phyloP scores from a whole-genome alignment of 2,113 vertebrate species.

The Capreolus pygargus region DNA sequence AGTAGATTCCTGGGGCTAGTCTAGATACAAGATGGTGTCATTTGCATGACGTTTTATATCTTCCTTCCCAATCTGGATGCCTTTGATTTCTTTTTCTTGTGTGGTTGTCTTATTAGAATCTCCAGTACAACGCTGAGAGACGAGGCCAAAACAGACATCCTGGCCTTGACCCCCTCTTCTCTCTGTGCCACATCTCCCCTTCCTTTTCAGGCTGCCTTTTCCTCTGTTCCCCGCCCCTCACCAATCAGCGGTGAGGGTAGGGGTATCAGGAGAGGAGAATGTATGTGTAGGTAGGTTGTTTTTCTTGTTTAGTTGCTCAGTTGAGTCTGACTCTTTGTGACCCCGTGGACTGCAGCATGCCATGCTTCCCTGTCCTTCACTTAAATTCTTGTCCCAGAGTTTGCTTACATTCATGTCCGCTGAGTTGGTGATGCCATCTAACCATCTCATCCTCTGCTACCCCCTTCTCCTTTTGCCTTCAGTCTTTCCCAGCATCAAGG shows the following conservation, averaged over 20 bases:
- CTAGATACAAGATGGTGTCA: neutral
- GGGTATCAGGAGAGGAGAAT: neutral
- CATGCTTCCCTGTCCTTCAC: neutral
- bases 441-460: neutral
- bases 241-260: neutral
- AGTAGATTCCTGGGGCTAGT: neutral
- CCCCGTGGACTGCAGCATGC: neutral
- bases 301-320: neutral
- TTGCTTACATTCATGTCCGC: neutral
- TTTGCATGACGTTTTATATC: neutral
- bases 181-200: neutral
- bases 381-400: neutral
- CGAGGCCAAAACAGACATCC: neutral
- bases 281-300: neutral
- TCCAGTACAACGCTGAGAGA: neutral
- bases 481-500: neutral
- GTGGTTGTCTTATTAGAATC: neutral
- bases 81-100: neutral
- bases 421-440: neutral
- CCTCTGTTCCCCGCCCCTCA: neutral
- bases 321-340: neutral
- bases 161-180: neutral
- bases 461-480: neutral
- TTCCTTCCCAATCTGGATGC: neutral
- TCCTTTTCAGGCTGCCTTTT: neutral